Percentiles rank a stretch among this genome's conserved stretches.
These are phyloP conservation scores for Pachyuromys duprasi DNA, from an alignment of 2,797 vertebrate genomes.

Conservation along the genomic window DNA sequence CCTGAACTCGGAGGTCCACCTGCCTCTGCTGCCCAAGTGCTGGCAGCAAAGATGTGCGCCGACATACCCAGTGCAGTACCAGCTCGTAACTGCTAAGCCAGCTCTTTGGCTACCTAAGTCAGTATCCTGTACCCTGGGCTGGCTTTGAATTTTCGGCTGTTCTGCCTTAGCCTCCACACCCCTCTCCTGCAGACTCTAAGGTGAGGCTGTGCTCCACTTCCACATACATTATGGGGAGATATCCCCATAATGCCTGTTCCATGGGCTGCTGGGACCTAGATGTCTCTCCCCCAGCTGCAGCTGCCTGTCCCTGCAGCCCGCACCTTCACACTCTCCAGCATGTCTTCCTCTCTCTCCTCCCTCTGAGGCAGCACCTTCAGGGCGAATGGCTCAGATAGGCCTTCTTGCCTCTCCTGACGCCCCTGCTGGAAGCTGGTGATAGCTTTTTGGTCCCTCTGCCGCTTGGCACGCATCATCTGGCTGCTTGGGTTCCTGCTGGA, in stretches of 20 bases:
- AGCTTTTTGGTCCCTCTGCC: slow-evolving; percentile 88
- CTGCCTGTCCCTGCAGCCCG: not conserved
- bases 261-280: not conserved
- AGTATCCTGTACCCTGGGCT: not conserved
- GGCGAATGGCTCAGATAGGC: accelerated
- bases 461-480: slow-evolving; percentile 95
- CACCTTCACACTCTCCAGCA: slow-evolving; percentile 71
- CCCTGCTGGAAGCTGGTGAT: slow-evolving; percentile 91
- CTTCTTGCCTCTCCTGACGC: slow-evolving; percentile 84
- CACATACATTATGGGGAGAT: not conserved
- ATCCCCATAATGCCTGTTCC: too few species aligned
- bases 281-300: too few species aligned
- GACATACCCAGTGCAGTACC: accelerated
- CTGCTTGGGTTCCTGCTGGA: slow-evolving; percentile 91
- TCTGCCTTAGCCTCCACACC: not conserved
- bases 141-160: not conserved
- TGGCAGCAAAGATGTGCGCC: not conserved
- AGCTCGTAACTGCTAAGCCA: not conserved
- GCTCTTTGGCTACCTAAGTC: not conserved
- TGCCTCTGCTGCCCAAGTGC: not conserved
- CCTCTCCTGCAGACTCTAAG: not conserved
- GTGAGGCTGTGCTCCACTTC: not conserved
- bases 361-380: slow-evolving; percentile 63
- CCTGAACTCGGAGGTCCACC: not conserved
- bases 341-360: not conserved